Evolutionary conservation across 2,888 invertebrate genomes (phyloP).

Genomic region (Sinotaia quadrata): DNA sequence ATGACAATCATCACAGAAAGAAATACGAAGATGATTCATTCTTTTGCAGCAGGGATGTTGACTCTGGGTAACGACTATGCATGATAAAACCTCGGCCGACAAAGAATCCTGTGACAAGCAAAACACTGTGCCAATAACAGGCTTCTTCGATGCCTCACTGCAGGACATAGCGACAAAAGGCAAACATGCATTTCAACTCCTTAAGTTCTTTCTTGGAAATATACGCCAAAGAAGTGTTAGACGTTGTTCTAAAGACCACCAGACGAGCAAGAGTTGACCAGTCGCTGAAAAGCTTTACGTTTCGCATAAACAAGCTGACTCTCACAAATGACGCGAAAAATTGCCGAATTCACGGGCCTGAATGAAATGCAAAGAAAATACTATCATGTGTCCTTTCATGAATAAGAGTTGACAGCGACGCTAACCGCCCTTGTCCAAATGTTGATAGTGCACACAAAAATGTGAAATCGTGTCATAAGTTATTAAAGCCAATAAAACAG

Average conservation of each 20-base stretch:
- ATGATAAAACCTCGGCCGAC: constrained; percentile 13
- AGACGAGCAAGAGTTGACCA: no score
- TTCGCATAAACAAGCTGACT: no score
- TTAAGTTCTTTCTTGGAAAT: no score
- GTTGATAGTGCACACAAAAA: constrained; percentile 26
- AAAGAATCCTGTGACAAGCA: constrained; percentile 19
- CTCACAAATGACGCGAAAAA: no score
- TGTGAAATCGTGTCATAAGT: constrained; percentile 10
- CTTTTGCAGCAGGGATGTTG: constrained; percentile 34
- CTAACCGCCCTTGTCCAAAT: constrained; percentile 1
- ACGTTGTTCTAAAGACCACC: no score
- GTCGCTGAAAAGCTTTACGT: no score
- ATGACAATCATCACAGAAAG: constrained; percentile 11
- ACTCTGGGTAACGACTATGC: constrained; percentile 18
- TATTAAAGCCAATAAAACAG: constrained; percentile 17
- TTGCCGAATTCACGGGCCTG: constrained; percentile 14
- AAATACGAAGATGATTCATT: constrained; percentile 29
- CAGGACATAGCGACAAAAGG: constrained; percentile 14
- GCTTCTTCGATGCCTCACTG: not conserved
- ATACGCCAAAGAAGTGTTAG: constrained; percentile 12
- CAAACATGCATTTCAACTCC: constrained; percentile 19
- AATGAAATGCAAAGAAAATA: constrained; percentile 22
- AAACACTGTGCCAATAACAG: constrained; percentile 22
- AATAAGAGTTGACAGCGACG: constrained; percentile 21
- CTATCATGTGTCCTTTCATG: constrained; percentile 16